Percentiles rank a stretch among this genome's conserved stretches.
Evolutionary conservation across 2,888 invertebrate species (phyloP).

Genomic region (Agrochola lychnidis): DNA sequence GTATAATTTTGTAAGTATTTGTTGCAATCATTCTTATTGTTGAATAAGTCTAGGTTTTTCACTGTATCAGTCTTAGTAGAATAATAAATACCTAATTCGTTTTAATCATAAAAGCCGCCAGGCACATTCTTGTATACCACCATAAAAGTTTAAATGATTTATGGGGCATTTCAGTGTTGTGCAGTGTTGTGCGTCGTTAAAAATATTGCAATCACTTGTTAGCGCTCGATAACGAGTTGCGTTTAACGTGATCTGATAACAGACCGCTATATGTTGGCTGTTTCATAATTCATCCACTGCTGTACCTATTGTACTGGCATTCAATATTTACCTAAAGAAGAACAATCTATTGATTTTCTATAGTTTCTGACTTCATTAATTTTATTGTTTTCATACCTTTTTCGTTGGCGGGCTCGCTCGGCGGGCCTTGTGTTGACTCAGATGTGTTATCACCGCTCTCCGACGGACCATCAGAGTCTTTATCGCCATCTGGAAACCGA

Average conservation of each 20-base stretch:
- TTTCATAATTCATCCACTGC: slow-evolving; percentile 48
- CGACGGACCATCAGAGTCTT: slow-evolving; percentile 89
- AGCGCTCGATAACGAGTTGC: slow-evolving; percentile 60
- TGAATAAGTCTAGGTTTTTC: not conserved
- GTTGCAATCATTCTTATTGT: slow-evolving; percentile 14
- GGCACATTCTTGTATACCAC: slow-evolving; percentile 20
- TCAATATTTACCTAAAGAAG: slow-evolving; percentile 24
- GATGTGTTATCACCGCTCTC: slow-evolving; percentile 90
- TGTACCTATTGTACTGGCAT: slow-evolving; percentile 16
- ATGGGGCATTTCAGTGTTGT: slow-evolving; percentile 24
- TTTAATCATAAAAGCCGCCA: not conserved
- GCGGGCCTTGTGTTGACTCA: slow-evolving; percentile 86
- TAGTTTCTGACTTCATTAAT: slow-evolving; percentile 22
- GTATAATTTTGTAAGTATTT: slow-evolving; percentile 12
- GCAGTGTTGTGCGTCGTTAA: slow-evolving; percentile 54
- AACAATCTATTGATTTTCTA: slow-evolving; percentile 24
- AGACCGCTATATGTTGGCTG: slow-evolving; percentile 46
- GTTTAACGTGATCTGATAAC: slow-evolving; percentile 65
- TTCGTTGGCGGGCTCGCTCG: slow-evolving; percentile 88
- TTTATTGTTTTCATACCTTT: slow-evolving; percentile 79
- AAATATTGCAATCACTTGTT: slow-evolving; percentile 63
- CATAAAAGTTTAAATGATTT: slow-evolving; percentile 30
- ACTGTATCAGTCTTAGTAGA: not conserved
- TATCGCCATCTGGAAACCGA: slow-evolving; percentile 87
- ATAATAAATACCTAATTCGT: not conserved